Conservation (phyloP, 2,797 vertebrate genomes). For the Tragopan temminckii region DNA sequence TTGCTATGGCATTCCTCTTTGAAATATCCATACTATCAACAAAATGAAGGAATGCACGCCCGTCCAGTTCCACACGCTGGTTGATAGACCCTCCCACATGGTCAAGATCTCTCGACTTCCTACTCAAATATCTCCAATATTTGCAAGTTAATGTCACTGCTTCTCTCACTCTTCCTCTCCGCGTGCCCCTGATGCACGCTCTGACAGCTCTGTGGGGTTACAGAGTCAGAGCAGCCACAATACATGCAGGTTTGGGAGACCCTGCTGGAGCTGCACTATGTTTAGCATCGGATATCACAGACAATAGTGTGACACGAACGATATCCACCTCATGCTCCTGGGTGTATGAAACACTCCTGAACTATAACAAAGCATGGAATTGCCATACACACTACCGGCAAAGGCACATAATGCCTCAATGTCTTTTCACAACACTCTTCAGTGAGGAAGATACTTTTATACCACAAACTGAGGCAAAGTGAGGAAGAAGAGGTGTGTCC, state of each 20-base stretch:
- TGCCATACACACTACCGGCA: neutral
- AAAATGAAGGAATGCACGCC: neutral
- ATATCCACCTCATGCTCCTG: rapidly evolving
- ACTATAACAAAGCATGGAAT: neutral
- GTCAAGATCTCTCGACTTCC: neutral
- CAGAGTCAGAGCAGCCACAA: rapidly evolving
- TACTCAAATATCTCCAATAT: rapidly evolving
- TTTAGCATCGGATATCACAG: neutral
- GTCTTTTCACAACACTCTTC: neutral
- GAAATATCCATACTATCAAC: neutral
- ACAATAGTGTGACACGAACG: neutral
- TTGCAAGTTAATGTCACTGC: rapidly evolving
- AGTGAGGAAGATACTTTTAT: rapidly evolving
- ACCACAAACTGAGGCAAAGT: neutral
- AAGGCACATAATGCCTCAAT: neutral
- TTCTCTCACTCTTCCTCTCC: neutral
- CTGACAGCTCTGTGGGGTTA: neutral
- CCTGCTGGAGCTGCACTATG: rapidly evolving
- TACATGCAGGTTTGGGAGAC: rapidly evolving
- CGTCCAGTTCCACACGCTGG: rapidly evolving
- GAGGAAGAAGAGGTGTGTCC: neutral
- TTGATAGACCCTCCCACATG: rapidly evolving
- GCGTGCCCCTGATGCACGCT: rapidly evolving
- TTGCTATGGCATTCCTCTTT: neutral
- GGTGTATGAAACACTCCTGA: neutral